Percentiles rank a stretch among this genome's conserved stretches.
phyloP scores from a whole-genome alignment of 2,797 vertebrate species.

The Dallia pectoralis region DNA sequence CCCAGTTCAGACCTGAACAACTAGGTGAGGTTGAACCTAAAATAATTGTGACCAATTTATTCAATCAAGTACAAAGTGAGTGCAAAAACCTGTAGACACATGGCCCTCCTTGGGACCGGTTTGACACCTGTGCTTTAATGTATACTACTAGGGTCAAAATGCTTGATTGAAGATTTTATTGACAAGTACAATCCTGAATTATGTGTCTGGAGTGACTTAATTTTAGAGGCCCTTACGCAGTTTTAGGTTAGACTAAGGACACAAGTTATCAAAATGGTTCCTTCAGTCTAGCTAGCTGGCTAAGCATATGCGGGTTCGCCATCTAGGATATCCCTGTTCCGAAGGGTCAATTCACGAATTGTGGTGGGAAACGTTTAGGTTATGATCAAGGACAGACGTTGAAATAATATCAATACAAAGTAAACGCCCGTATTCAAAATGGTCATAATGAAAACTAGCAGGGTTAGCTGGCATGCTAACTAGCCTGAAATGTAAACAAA shows the following conservation, averaged over 20 bases:
- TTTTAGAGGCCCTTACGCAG: not conserved
- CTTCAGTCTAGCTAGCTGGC: not conserved
- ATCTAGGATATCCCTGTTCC: not conserved
- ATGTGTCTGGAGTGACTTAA: not conserved
- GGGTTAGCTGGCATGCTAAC: not conserved
- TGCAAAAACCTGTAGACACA: no score
- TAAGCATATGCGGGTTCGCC: not conserved
- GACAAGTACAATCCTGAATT: not conserved
- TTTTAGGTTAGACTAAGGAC: not conserved
- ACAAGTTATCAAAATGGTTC: not conserved
- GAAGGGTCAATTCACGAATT: not conserved
- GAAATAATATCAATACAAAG: not conserved
- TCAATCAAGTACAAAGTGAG: no score
- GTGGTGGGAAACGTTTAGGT: not conserved
- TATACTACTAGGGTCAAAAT: not conserved
- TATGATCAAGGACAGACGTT: not conserved
- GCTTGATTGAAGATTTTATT: not conserved
- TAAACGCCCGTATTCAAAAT: not conserved
- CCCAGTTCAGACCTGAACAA: no score
- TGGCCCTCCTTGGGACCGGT: no score
- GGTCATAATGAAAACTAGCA: not conserved
- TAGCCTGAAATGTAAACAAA: conserved; percentile 2
- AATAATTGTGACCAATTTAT: no score
- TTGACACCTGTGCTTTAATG: no score
- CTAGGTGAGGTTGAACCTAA: no score